Conservation (phyloP, 2,113 vertebrate species). For the Protobothrops flavoviridis region DNA sequence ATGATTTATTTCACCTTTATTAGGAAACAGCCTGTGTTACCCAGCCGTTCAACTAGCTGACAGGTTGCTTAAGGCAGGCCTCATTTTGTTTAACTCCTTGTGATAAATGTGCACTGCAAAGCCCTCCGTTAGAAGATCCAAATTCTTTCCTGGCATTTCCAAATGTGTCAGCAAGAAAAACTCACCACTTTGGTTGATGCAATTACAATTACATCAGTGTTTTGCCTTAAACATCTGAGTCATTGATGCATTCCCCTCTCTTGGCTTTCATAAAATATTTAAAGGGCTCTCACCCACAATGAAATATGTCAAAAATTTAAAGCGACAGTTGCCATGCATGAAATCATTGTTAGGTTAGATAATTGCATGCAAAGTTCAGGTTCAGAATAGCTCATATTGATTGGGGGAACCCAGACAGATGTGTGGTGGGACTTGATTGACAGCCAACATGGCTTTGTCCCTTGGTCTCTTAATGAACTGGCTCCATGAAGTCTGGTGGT, state of each 20-base stretch:
- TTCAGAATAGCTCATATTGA: constrained; percentile 46
- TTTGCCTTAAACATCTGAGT: constrained; percentile 8
- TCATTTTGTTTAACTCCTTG: constrained; percentile 15
- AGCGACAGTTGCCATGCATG: constrained; percentile 37
- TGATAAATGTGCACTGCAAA: constrained; percentile 12
- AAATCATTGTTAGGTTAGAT: constrained; percentile 55
- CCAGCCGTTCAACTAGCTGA: background rate
- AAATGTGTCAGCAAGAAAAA: constrained; percentile 8
- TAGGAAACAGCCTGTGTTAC: background rate
- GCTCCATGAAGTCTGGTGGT: background rate
- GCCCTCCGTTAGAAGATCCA: constrained; percentile 7
- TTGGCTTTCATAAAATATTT: constrained; percentile 46
- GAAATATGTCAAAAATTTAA: constrained; percentile 28
- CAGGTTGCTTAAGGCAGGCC: background rate
- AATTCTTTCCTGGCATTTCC: background rate
- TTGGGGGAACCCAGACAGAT: constrained; percentile 12
- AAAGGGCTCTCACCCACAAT: constrained; percentile 27
- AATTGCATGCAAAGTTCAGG: constrained; percentile 51
- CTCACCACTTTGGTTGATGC: constrained; percentile 34
- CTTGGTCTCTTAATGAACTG: background rate
- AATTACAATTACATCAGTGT: constrained; percentile 51
- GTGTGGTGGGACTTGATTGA: background rate
- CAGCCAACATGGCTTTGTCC: constrained; percentile 14
- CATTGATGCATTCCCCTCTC: constrained; percentile 19
- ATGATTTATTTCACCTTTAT: constrained; percentile 23